Evolutionary conservation across 1,140 invertebrate genomes (phyloP).

Genomic region (Coboldia fuscipes): DNA sequence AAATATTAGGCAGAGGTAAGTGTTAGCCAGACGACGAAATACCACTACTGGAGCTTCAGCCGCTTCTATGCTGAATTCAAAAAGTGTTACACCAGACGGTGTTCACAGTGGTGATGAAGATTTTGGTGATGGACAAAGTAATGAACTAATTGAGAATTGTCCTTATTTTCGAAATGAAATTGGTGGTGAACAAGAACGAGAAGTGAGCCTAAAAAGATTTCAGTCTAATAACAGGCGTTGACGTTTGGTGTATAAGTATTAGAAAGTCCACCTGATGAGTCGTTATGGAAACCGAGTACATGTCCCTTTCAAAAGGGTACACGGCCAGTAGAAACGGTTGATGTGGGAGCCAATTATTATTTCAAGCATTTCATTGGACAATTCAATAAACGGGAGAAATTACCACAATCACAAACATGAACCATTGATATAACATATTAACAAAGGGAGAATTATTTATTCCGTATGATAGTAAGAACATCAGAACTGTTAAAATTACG

Average conservation of each 20-base stretch:
- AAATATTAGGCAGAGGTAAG: conserved; percentile 61
- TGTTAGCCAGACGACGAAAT: conserved; percentile 48
- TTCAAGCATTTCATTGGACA: conserved; percentile 62
- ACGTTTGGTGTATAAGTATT: conserved; percentile 60
- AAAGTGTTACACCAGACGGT: conserved; percentile 37
- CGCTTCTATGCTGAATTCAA: conserved; percentile 41
- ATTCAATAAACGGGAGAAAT: conserved; percentile 66
- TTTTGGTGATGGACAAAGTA: conserved; percentile 54
- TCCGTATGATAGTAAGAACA: conserved; percentile 69
- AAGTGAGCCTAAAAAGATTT: conserved; percentile 51
- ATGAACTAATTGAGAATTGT: conserved; percentile 49
- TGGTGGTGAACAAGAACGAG: conserved; percentile 73
- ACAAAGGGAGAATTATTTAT: conserved; percentile 49
- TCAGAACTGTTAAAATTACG: conserved; percentile 64
- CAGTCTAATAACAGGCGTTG: conserved; percentile 28
- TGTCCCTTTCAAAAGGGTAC: conserved; percentile 45
- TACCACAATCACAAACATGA: conserved; percentile 11
- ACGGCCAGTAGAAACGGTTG: conserved; percentile 57
- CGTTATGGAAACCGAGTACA: conserved; percentile 47
- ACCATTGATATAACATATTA: too few relatives aligned
- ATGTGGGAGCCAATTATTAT: conserved; percentile 73
- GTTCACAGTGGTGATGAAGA: conserved; percentile 34
- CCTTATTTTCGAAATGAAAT: conserved; percentile 87
- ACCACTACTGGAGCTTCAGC: conserved; percentile 83
- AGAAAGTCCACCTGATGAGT: conserved; percentile 45